Base-by-base conservation (phyloP, 2,113 vertebrate genomes). In the Festucalex cinctus region DNA sequence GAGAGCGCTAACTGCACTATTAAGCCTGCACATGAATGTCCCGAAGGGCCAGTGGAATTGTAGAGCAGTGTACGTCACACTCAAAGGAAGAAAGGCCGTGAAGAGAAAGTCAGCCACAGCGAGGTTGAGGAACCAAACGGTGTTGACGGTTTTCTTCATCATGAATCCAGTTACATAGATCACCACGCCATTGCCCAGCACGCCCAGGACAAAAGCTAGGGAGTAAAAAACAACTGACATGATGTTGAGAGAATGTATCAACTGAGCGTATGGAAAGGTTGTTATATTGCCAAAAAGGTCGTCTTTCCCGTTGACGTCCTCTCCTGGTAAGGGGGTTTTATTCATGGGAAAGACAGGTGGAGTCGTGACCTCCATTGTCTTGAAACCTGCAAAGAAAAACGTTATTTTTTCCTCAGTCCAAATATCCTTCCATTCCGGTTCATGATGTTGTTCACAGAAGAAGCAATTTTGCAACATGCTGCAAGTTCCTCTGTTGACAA, bases 111-210 rank as follows among this genome's bases (percentile, higher is more conserved):
- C 94, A 0, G 94, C 94, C 24, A 94, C 69, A 2, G 94, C 93
- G 5, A 95, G 83, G 83, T 94, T 94, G 73, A 95, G 88, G 73
- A 92, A 94, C 88, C 90, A 93, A 35, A 95, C 68, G 0, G 90
- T 95, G 79, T 92, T 95, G 1, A 94, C 93, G 0, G 93, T 94
- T 83, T 83, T 92, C 69, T 92, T 87, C 94, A 95, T 95, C 68
- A 88, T 89, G 82, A 94, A 95, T 8, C 94, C 94, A 0, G 88
- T 87, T 65, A 96, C 93, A 93, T 93, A 95, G 79, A 96, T 94
- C 36, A 95, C 94, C 54, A 95, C 82, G 63, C 93, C 94, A 1
- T 96, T 96, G 0, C 94, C 94, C 0, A 90, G 70, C 13, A 93
- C 79, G 1, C 94, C 93, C 0, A 95, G 81, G 19, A 95, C 74